Conservation (phyloP, 2,797 vertebrate species). For the Danio tinwini region DNA sequence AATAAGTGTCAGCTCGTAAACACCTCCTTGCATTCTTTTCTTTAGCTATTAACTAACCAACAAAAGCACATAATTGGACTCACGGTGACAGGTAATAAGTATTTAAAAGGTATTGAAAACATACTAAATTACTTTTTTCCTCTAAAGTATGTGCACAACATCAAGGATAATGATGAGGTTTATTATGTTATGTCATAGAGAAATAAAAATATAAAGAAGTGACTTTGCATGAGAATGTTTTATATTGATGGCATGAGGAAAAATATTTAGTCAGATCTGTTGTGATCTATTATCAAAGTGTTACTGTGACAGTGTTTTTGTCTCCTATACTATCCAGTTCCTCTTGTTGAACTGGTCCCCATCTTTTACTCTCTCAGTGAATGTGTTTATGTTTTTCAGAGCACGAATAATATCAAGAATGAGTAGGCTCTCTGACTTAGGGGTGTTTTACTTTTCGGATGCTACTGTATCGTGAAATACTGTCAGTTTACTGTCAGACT, state of each 20-base stretch:
- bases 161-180: neutral
- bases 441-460: conserved; percentile 7
- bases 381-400: conserved; percentile 21
- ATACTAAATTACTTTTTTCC: neutral
- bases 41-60: neutral
- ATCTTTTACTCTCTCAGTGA: conserved; percentile 10
- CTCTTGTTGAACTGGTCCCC: conserved; percentile 13
- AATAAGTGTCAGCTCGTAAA: neutral
- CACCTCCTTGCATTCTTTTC: neutral
- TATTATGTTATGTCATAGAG: neutral
- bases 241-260: neutral
- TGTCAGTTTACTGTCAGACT: neutral
- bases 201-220: neutral
- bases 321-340: neutral
- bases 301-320: conserved; percentile 2
- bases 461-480: conserved; percentile 8
- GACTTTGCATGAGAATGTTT: neutral
- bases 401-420: conserved; percentile 22
- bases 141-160: neutral
- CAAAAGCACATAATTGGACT: neutral
- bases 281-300: neutral
- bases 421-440: neutral
- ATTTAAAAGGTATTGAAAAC: neutral
- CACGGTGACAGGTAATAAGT: neutral
- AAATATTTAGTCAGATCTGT: neutral